Percentiles rank a stretch among this genome's conserved stretches.
Conservation (phyloP, 2,797 vertebrate species). For the Enteromius argenteus region DNA sequence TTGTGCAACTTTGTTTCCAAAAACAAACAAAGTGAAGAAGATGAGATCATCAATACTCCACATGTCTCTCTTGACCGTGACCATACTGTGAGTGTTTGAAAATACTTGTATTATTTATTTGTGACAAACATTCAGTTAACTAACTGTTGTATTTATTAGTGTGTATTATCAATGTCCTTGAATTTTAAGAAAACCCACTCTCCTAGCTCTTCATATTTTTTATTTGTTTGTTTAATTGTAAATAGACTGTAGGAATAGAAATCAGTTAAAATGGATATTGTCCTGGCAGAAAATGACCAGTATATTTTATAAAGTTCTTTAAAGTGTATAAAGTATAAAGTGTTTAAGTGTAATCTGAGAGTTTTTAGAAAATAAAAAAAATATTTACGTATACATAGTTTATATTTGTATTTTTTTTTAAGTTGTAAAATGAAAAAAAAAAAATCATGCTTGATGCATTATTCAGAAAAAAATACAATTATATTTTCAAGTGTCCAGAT, state of each 20-base stretch:
- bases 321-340: too few species aligned
- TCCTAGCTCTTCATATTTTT: neutral
- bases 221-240: too few species aligned
- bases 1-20: slow-evolving; percentile 65
- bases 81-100: slow-evolving; percentile 65
- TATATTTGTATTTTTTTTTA: neutral
- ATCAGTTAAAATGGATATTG: neutral
- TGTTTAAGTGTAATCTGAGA: neutral
- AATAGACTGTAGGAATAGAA: neutral
- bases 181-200: neutral
- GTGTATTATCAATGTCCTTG: neutral
- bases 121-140: neutral
- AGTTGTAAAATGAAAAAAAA: neutral
- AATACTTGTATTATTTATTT: neutral
- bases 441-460: neutral
- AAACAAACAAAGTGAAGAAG: slow-evolving; percentile 70
- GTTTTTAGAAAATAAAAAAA: neutral
- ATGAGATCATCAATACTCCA: slow-evolving; percentile 63
- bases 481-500: neutral
- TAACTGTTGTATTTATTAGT: neutral
- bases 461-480: neutral
- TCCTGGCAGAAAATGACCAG: neutral
- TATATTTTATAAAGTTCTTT: neutral
- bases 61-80: slow-evolving; percentile 52
- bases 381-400: neutral